Base-by-base conservation (phyloP, 2,888 invertebrate genomes). In the Lagria hirta region DNA sequence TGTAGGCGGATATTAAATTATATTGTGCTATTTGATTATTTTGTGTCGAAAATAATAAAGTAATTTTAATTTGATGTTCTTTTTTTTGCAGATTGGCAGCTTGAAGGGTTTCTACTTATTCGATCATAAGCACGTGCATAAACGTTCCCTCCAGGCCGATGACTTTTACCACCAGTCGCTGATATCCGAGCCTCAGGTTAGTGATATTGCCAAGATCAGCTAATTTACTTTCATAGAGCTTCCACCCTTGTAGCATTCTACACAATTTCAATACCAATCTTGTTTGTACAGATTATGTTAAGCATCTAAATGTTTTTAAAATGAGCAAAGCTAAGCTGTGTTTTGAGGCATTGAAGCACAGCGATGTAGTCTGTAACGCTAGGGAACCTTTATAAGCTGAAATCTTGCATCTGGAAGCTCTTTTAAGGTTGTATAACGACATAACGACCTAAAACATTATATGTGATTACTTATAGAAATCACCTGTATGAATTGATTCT, bases 61-160 rank as follows among this genome's bases (percentile, higher is more conserved):
- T n/a, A n/a, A n/a, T n/a, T 8, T 13, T 10, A 27, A 36, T 27
- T 17, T 26, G 8, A 17, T 12, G 23, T 12, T 35, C 29, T 43
- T 49, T 47, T 73, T 77, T 64, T 86, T 86, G 45, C 83, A 96
- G 95, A 91, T 96, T 69, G 93, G 93, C 51, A 82, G 88, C 48
- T 76, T 96, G 66, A 84, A 86, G 65, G 83, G 85, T 60, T 93
- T 84, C 74, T 96, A 88, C 70, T 76, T 93, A 61, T 83, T 94
- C 69, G 85, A 88, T 64, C 93, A 94, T 72, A 82, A 84, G 55
- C 84, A 83, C 60, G 79, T 96, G 44, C 83, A 85, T 68, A 95
- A 92, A 73, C 79, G 96, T 52, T 95, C 95, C 6, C 72, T 86
- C 35, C 80, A 83, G 55, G 80, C 81, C 47, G 90, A 86, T 71